Conservation (phyloP, 2,888 invertebrate genomes). For the Leuctra nigra region DNA sequence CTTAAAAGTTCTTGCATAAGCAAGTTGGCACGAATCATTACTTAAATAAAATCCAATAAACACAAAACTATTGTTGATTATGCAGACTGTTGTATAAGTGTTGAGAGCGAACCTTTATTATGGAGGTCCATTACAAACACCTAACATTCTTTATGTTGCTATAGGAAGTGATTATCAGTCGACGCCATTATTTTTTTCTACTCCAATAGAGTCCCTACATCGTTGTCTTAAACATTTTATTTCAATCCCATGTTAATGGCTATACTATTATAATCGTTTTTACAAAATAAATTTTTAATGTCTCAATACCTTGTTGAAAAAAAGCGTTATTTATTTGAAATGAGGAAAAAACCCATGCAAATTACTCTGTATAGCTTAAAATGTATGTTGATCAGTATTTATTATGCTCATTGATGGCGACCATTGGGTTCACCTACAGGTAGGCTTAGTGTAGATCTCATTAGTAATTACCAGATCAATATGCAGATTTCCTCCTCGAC, state of each 20-base stretch:
- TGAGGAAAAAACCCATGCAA: too few species aligned
- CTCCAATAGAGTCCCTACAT: constrained; percentile 25
- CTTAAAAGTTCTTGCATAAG: too few species aligned
- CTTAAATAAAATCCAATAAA: constrained; percentile 17
- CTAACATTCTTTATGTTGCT: constrained; percentile 23
- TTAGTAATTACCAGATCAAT: too few species aligned
- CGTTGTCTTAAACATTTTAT: constrained; percentile 29
- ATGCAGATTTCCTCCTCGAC: too few species aligned
- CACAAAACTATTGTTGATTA: constrained; percentile 19
- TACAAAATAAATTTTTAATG: constrained; percentile 32
- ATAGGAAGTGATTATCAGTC: constrained; percentile 26
- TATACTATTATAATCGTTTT: constrained; percentile 30
- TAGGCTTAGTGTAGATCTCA: too few species aligned
- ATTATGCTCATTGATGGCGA: too few species aligned
- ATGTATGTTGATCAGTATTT: too few species aligned
- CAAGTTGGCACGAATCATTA: background rate
- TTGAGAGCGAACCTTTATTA: constrained; percentile 9
- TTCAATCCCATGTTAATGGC: constrained; percentile 31
- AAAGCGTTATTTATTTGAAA: too few species aligned
- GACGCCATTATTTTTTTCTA: constrained; percentile 22
- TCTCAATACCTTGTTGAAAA: constrained; percentile 30
- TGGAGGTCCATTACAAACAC: constrained; percentile 17
- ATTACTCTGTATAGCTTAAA: too few species aligned
- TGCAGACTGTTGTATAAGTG: constrained; percentile 13
- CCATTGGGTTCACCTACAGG: too few species aligned